Percentiles rank a stretch among this genome's conserved stretches.
Evolutionary conservation across 2,113 vertebrate genomes (phyloP).

Genomic region (Hippocampus barbouri): DNA sequence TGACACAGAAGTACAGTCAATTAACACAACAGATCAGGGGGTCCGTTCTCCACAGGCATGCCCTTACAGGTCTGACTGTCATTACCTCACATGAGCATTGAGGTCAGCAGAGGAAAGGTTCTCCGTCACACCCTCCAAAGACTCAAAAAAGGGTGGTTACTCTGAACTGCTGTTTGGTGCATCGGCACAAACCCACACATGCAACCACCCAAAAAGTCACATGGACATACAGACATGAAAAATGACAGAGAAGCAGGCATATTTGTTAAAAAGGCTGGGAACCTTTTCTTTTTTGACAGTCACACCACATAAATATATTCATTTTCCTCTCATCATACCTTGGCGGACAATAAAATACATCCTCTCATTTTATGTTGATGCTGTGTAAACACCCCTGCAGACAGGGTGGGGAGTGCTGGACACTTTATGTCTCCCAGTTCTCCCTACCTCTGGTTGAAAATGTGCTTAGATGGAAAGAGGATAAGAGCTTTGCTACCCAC

Average conservation of each 20-base stretch:
- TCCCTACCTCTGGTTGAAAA: constrained; percentile 55
- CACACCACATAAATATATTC: constrained; percentile 11
- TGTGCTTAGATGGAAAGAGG: constrained; percentile 68
- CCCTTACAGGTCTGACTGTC: too few species aligned
- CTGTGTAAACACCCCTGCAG: constrained; percentile 49
- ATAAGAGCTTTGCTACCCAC: constrained; percentile 65
- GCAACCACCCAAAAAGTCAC: background rate
- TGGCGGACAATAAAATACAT: constrained; percentile 53
- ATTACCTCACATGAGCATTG: too few species aligned
- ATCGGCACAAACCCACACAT: background rate
- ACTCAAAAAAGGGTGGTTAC: too few species aligned
- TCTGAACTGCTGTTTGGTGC: too few species aligned
- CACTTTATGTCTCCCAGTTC: constrained; percentile 39
- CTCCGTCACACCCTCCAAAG: constrained; percentile 23
- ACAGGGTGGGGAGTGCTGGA: constrained; percentile 31
- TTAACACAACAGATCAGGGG: too few species aligned
- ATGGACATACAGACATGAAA: background rate
- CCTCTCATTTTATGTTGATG: constrained; percentile 31
- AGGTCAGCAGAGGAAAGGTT: too few species aligned
- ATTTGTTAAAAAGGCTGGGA: constrained; percentile 23
- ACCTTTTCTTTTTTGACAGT: constrained; percentile 31
- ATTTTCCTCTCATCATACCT: constrained; percentile 16
- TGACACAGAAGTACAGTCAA: too few species aligned
- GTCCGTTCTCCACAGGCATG: too few species aligned
- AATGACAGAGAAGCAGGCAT: background rate